These are phyloP conservation scores for Hoplostethus mediterraneus DNA, from an alignment of 2,797 vertebrate genomes.

Conservation along the genomic window DNA sequence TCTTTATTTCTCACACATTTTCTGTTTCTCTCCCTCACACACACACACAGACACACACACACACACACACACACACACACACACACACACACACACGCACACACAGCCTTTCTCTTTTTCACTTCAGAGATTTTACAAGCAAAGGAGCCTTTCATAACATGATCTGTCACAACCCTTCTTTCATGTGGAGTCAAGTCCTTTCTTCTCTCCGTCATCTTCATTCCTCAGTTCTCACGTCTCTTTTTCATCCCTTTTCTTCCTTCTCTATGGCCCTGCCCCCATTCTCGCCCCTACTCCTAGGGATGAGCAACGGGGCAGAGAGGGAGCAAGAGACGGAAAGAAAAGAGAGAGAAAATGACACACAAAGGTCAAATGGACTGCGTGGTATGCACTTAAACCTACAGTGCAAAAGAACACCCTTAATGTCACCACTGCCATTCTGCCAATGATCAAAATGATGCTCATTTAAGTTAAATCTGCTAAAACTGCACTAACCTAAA, in stretches of 20 bases:
- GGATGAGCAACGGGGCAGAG: too few species aligned
- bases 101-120: conserved; percentile 5
- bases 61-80: background rate
- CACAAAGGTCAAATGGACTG: background rate
- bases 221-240: conserved; percentile 32
- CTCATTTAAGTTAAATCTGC: conserved; percentile 30
- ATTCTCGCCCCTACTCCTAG: background rate
- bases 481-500: background rate
- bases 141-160: conserved; percentile 47
- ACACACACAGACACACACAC: conserved; percentile 8
- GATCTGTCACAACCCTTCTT: conserved; percentile 46
- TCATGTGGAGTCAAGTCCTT: conserved; percentile 45
- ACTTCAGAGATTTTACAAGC: conserved; percentile 44
- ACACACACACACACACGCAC: background rate
- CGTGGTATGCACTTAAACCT: background rate
- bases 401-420: conserved; percentile 1
- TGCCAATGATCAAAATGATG: conserved; percentile 11
- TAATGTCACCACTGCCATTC: conserved; percentile 4
- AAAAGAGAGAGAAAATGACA: too few species aligned
- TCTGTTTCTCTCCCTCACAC: conserved; percentile 9
- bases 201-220: conserved; percentile 44
- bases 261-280: background rate
- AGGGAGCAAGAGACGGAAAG: too few species aligned
- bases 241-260: conserved; percentile 8
- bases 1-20: conserved; percentile 28